These are phyloP conservation scores for Saturnia japonica DNA, from an alignment of 2,888 invertebrate genomes.

Conservation along the genomic window DNA sequence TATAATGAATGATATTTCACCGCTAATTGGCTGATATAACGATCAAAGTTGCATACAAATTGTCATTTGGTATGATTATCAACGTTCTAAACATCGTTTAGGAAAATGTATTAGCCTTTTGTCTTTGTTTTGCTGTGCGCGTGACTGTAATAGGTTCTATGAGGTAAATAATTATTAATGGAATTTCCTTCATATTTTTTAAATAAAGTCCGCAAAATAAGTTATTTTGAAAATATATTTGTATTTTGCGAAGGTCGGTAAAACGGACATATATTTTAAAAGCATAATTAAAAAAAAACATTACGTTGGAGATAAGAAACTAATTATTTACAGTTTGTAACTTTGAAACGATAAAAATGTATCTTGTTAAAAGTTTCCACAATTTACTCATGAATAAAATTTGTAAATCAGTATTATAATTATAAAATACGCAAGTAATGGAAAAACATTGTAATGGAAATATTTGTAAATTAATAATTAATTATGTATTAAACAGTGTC, in stretches of 20 bases:
- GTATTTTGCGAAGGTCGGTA: background rate
- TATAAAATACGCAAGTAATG: background rate
- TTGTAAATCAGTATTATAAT: background rate
- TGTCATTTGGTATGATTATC: slow-evolving; percentile 65
- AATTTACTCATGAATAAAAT: background rate
- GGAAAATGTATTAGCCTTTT: slow-evolving; percentile 42
- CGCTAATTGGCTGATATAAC: slow-evolving; percentile 59
- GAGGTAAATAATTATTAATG: slow-evolving; percentile 45
- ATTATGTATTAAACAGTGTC: background rate
- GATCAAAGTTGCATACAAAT: slow-evolving; percentile 74
- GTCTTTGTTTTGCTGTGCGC: slow-evolving; percentile 35
- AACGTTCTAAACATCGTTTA: slow-evolving; percentile 46
- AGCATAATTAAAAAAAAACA: background rate
- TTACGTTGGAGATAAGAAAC: background rate
- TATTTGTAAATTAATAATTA: background rate
- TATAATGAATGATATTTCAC: slow-evolving; percentile 74
- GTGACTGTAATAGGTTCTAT: slow-evolving; percentile 40
- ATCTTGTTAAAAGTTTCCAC: background rate
- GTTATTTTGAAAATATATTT: background rate
- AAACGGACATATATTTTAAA: background rate
- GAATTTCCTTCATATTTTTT: slow-evolving; percentile 50
- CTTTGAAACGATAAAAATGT: background rate
- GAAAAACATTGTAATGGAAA: background rate
- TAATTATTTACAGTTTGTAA: background rate
- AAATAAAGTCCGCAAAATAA: slow-evolving; percentile 40